These are phyloP conservation scores for Cossypha polioptera DNA, from an alignment of 2,797 vertebrate genomes.

Conservation along the genomic window DNA sequence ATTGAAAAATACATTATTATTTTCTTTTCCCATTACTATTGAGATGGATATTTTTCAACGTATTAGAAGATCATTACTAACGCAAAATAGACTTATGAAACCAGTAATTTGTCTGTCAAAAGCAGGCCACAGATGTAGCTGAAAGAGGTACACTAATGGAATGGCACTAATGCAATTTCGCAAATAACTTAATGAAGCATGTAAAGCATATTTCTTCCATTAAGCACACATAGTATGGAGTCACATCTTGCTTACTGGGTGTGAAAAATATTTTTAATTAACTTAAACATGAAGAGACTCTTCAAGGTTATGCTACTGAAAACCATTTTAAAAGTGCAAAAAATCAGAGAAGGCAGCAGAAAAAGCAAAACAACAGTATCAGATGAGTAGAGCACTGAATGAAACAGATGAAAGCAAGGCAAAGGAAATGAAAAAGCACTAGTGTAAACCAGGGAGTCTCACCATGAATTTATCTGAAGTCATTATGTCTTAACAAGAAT, in stretches of 20 bases:
- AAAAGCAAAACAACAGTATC: constrained; percentile 24
- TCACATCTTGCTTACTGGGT: constrained; percentile 65
- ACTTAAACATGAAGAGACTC: constrained; percentile 60
- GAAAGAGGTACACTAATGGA: constrained; percentile 65
- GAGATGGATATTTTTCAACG: constrained; percentile 57
- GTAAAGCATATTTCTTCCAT: constrained; percentile 71
- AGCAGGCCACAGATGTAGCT: constrained; percentile 48
- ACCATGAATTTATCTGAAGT: neutral
- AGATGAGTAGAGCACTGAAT: neutral
- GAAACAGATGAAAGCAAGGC: neutral
- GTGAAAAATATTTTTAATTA: constrained; percentile 75
- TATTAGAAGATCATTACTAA: constrained; percentile 67
- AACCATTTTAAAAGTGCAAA: constrained; percentile 32
- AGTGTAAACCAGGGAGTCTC: neutral
- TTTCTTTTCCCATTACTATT: constrained; percentile 45
- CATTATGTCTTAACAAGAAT: neutral
- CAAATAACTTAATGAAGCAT: constrained; percentile 80
- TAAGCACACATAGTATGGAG: constrained; percentile 73
- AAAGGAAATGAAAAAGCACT: neutral
- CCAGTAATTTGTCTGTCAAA: constrained; percentile 75
- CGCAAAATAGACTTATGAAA: constrained; percentile 61
- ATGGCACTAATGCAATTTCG: constrained; percentile 78
- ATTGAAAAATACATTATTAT: constrained; percentile 51
- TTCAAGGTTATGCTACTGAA: constrained; percentile 73
- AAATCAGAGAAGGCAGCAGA: constrained; percentile 1